Base-by-base conservation (phyloP, 2,888 invertebrate genomes). In the Eremobia ochroleuca region DNA sequence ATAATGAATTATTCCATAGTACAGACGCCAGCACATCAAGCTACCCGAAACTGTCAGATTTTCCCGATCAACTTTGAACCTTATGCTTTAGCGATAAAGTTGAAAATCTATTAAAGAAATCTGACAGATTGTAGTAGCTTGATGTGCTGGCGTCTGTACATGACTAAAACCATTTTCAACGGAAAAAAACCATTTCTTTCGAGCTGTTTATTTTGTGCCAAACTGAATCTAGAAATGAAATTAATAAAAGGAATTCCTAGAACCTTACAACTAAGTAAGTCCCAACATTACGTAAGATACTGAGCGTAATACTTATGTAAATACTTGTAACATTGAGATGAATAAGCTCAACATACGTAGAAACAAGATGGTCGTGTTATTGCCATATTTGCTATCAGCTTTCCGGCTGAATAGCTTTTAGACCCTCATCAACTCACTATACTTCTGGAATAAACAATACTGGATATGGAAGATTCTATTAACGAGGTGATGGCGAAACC, bases 361-460 rank as follows among this genome's bases (percentile, higher is more conserved):
- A 87, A 79, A 82, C 83, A 86, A 81, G 84, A 83, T 66, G 83
- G 79, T 34, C 73, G 37, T 75, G 88, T 91, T 91, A 91, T 91
- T 91, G 89, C 88, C 87, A 88, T 91, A 90, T 90, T 90, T 88
- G 89, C 90, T 93, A 93, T 93, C 93, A 87, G 90, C 85, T 91
- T 93, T 92, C 91, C 92, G 88, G 85, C 77, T 85, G 88, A 90
- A 85, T 87, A 84, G 88, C 86, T 90, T 91, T 89, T 86, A 90
- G 88, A 91, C 89, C 90, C 90, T 92, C 92, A 90, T 92, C 91
- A 92, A 87, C 79, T 83, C 77, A 77, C 80, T 79, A 77, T n/a
- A 69, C 74, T 80, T 77, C 40, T 52, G 43, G 85, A 85, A 9
- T 73, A 40, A 1, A 64, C 34, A 25, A 55, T 37, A 37, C 40